Conservation (phyloP, 2,797 vertebrate genomes). For the Brachyrhaphis roseni region DNA sequence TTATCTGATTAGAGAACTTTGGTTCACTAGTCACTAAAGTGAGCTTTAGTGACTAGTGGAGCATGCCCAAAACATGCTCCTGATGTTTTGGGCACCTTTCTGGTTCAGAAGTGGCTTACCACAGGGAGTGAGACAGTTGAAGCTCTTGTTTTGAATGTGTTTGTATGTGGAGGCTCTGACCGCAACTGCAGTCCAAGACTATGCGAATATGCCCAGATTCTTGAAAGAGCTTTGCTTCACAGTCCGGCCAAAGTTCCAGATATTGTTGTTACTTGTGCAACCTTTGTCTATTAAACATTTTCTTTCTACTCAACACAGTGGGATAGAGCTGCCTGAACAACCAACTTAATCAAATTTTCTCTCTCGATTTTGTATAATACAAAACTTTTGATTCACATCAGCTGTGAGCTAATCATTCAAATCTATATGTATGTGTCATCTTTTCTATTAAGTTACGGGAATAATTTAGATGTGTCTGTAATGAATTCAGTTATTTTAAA, state of each 20-base stretch:
- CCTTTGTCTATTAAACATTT: background rate
- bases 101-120: background rate
- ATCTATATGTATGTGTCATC: background rate
- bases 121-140: background rate
- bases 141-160: background rate
- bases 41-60: too few relatives aligned
- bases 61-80: too few relatives aligned
- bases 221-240: background rate
- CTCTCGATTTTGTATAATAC: background rate
- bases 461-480: background rate
- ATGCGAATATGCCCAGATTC: background rate
- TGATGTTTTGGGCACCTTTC: background rate
- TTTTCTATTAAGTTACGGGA: background rate
- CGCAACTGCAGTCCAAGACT: background rate
- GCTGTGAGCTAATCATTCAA: background rate
- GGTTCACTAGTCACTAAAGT: background rate
- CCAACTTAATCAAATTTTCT: background rate
- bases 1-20: background rate
- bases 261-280: background rate
- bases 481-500: slow-evolving; percentile 19
- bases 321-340: background rate
- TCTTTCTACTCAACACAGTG: background rate
- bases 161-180: background rate
- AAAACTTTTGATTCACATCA: background rate
- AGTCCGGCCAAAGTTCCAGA: background rate